Percentiles rank a stretch among this genome's conserved stretches.
Evolutionary conservation across 2,797 vertebrate species (phyloP).

Genomic region (Sitta carolinensis): DNA sequence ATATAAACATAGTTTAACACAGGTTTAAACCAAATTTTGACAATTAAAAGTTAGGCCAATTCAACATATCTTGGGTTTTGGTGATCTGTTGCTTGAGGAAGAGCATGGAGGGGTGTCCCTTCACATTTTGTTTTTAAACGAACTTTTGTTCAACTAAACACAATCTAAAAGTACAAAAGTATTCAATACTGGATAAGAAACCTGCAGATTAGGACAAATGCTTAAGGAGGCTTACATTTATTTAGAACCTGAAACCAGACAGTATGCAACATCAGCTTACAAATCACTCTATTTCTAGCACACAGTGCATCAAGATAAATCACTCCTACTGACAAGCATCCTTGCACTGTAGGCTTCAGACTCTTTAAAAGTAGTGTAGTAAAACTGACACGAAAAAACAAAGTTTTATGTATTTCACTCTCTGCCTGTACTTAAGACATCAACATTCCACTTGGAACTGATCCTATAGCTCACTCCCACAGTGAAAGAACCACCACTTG

Average conservation of each 20-base stretch:
- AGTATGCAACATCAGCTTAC: conserved; percentile 23
- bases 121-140: not conserved
- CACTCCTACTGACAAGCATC: not conserved
- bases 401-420: not conserved
- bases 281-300: conserved; percentile 42
- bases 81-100: not conserved
- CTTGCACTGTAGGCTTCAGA: not conserved
- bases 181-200: not conserved
- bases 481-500: not conserved
- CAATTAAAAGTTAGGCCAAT: not conserved
- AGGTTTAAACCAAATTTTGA: not conserved
- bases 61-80: not conserved
- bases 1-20: not conserved
- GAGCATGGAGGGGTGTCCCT: not conserved
- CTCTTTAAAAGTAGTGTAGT: not conserved
- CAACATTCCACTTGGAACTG: not conserved
- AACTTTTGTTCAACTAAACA: not conserved
- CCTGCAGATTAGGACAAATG: conserved; percentile 18
- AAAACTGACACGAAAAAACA: not conserved
- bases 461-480: not conserved
- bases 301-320: not conserved
- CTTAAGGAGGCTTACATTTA: conserved; percentile 41
- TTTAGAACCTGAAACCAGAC: conserved; percentile 29
- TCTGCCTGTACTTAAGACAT: not conserved
- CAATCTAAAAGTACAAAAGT: not conserved